These are phyloP conservation scores for Caenorhabditis inopinata DNA, from an alignment of 1,140 invertebrate species.

Conservation along the genomic window DNA sequence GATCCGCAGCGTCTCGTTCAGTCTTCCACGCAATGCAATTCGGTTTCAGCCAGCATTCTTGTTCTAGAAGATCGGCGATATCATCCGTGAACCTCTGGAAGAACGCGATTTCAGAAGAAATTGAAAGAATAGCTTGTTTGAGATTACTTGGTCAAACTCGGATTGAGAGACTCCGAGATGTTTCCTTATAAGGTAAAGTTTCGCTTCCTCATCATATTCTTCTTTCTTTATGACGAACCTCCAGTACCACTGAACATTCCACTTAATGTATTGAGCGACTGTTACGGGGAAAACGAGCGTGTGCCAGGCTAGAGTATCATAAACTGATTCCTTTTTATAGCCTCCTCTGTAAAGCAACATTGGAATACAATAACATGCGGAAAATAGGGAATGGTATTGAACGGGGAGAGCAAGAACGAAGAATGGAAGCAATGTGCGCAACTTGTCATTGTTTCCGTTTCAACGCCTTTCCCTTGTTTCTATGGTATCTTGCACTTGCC, in stretches of 20 bases:
- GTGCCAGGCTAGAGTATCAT: slow-evolving; percentile 80
- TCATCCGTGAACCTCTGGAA: slow-evolving; percentile 75
- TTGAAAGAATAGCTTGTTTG: no score
- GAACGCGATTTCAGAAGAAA: no score
- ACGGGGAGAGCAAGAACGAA: no score
- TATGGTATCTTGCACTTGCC: no score
- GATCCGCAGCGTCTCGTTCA: slow-evolving; percentile 79
- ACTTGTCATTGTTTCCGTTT: no score
- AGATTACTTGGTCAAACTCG: slow-evolving; percentile 71
- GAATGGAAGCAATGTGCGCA: no score
- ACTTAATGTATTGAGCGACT: slow-evolving; percentile 73
- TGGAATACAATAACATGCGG: no score
- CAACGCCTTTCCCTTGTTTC: no score
- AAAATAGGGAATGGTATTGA: no score
- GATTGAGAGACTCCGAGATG: slow-evolving; percentile 73
- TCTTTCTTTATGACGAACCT: slow-evolving; percentile 77
- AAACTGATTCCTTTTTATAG: slow-evolving; percentile 78
- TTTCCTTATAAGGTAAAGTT: slow-evolving; percentile 80
- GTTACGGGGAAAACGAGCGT: slow-evolving; percentile 78
- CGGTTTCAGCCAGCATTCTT: slow-evolving; percentile 79
- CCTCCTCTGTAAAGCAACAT: slow-evolving; percentile 73
- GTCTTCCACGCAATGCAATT: slow-evolving; percentile 79
- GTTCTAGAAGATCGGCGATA: slow-evolving; percentile 75
- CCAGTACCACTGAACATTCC: slow-evolving; percentile 79
- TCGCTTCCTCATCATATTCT: slow-evolving; percentile 79